Base-by-base conservation (phyloP, 2,888 invertebrate species). In the Ferrisia virgata region DNA sequence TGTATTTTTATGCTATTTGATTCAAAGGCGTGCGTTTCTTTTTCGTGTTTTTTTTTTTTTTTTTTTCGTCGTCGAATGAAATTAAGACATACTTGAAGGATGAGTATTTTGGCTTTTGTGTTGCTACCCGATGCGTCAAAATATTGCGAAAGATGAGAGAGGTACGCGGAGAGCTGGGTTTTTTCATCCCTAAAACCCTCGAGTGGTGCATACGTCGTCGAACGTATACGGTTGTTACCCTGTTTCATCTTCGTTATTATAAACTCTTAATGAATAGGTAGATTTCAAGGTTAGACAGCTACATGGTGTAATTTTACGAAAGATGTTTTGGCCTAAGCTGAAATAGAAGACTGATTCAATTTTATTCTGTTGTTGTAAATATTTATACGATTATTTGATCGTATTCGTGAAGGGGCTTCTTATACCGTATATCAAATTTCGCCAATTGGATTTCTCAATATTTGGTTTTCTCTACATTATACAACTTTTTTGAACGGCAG, bases 51-150 rank as follows among this genome's bases (percentile, higher is more conserved):
- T n/a, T n/a, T n/a, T n/a, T n/a, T n/a, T n/a, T n/a, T n/a, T n/a
- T n/a, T n/a, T n/a, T n/a, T n/a, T n/a, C n/a, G n/a, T 31, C 2
- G 72, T 9, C 28, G 36, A 76, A 76, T 76, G 72, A 36, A 76
- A 76, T 76, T 76, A 76, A 76, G 72, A 76, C 18, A 36, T 76
- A 76, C 72, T 76, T 76, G 36, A 76, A 64, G 28, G 64, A 28
- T 64, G 64, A 64, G 64, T 64, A 64, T 64, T 64, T 64, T 64
- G 64, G 64, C 64, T 64, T 64, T 64, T 64, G 64, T 28, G 64
- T 64, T 15, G 25, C 28, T 64, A 64, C 28, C 64, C 25, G 64
- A 64, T 64, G 64, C 64, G 64, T 64, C 28, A 28, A 64, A 64
- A 64, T 64, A 11, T 28, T 53, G n/a, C 22, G 64, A 28, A 0